Base-by-base conservation (phyloP, 2,888 invertebrate genomes). In the Leucania comma region DNA sequence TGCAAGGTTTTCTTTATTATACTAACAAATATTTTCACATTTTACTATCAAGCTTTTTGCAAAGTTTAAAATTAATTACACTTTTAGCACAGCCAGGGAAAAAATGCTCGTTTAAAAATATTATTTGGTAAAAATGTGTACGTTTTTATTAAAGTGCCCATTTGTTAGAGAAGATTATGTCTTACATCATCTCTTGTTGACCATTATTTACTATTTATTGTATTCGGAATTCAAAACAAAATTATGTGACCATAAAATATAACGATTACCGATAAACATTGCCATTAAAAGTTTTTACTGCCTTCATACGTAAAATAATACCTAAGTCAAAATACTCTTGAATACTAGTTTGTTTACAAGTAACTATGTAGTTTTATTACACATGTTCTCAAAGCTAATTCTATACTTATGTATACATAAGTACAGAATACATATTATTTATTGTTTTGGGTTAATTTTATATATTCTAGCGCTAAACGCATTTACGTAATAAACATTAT, bases 301-400 rank as follows among this genome's bases (percentile, higher is more conserved):
- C 20, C 26, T 51, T 35, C 14, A 12, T 20, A 17, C 8, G 14
- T 12, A 26, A 29, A 72, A 54, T 71, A 53, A n/a, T 63, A 26
- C 24, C 54, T n/a, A 20, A 10, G 8, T 20, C 32, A 22, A 57
- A 26, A 38, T 26, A 46, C 26, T 35, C 22, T 58, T 65, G 32
- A 17, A 63, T 51, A 26, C 35, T 65, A 65, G 48, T 46, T 35
- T 29, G 51, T 58, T 58, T 17, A 72, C 64, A 57, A 42, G 48
- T 38, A 29, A 73, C 46, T 46, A 35, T 46, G 26, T 66, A n/a
- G 35, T 46, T 54, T 48, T 58, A 38, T 51, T 58, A 58, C 51
- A 26, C 46, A 5, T 56, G 56, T 22, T 38, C 35, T 48, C 24
- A 4, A 35, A 35, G 35, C n/a, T n/a, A 74, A 75, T 24, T 53